Base-by-base conservation (phyloP, 1,140 invertebrate species). In the Brachionus rotundiformis region DNA sequence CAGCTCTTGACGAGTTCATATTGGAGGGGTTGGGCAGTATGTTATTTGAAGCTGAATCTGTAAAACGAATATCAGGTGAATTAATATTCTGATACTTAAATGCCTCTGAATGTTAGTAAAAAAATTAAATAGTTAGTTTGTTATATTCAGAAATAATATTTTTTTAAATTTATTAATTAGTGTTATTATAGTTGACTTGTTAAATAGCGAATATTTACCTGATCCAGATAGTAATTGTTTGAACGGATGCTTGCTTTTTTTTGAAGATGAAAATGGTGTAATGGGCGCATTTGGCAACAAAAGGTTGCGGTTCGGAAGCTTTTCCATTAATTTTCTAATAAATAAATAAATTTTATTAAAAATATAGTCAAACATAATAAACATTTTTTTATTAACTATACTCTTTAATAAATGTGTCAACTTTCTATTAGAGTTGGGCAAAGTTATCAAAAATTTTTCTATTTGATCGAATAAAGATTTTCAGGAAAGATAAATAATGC, bases 221-320 rank as follows among this genome's bases (percentile, higher is more conserved):
- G 76, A 63, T 6, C 76, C 76, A 1, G 76, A 59, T 79, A 63
- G 16, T 2, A 79, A 16, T 19, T 79, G 47, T 33, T 79, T 63
- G 47, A 79, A 79, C 11, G 59, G 59, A 41, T 79, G 76, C 25
- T 79, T 79, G 16, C 76, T 63, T 59, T 63, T 79, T 79, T 63
- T 79, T 0, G 49, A 33, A 19, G 76, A 39, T 29, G 68, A 73
- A 73, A 73, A 73, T 8, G 76, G 76, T 10, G 76, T 79, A 2
- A 79, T 79, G 2, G 76, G 76, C 1, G 76, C 76, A 41, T 79
- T 79, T 3, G 76, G 76, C 7, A 79, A 16, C 19, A 79, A 23
- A 1, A 79, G 33, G 19, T 79, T 79, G 31, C 76, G 31, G 16
- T 54, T 36, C 4, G 76, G 76, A 10, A 79, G 29, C 25, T 79